Base-by-base conservation (phyloP, 1,140 invertebrate genomes). In the Cherax quadricarinatus region DNA sequence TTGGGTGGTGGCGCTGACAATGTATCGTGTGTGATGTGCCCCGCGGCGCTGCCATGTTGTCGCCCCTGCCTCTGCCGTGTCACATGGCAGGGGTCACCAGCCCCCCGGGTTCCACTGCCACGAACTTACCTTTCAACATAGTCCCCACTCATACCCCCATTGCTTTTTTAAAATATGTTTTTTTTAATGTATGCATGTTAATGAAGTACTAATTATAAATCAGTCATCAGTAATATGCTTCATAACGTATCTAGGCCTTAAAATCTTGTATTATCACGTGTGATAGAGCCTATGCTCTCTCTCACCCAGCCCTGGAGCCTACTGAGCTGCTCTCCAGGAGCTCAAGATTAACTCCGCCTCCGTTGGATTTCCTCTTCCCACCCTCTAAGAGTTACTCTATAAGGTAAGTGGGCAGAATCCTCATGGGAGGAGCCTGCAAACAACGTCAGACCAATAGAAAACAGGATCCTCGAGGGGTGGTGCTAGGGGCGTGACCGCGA, bases 261-360 rank as follows among this genome's bases (percentile, higher is more conserved):
- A 66, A 81, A 49, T 66, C 7, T 48, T 48, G 53, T 81, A 62
- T 80, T 66, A 49, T 70, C 53, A 30, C 18, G 75, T 60, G 24
- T 66, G 51, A 86, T 70, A 9, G 60, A 24, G 53, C 30, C 75
- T 66, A 70, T 51, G 57, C 90, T 82, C 49, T 16, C 90, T 81
- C 84, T 21, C 12, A 24, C 57, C 62, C 49, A 41, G 85, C 89
- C 80, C 73, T n/a, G 81, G 62, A 88, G 89, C 86, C 89, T 91
- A 90, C 93, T 93, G 93, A 91, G 93, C 49, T n/a, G 70, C 93
- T 51, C 93, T 70, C 62, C 93, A 79, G 89, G 92, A 86, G 85
- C 57, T 79, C 62, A 41, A 53, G 48, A 75, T 91, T 91, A 78
- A 86, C 93, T 70, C 89, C 93, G 89, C 93, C 93, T 91, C 60